Conservation (phyloP, 2,113 vertebrate genomes). For the Lasiurus cinereus region DNA sequence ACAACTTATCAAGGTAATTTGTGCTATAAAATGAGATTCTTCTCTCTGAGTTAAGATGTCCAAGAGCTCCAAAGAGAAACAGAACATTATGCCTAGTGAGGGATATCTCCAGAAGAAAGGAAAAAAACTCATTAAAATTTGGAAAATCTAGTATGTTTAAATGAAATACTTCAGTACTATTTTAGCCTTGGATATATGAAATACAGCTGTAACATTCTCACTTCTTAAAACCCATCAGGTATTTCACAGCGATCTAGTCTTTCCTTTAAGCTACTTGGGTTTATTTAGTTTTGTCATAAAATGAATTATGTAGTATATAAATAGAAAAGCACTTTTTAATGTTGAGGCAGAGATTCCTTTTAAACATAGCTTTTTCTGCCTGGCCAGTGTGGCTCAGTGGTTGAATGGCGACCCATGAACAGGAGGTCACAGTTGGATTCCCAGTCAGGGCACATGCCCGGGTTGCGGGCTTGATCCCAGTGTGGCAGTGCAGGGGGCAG, state of each 20-base stretch:
- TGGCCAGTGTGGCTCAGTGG: too few relatives aligned
- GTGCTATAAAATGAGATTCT: slow-evolving; percentile 41
- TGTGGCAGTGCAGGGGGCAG: too few relatives aligned
- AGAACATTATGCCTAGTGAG: neutral
- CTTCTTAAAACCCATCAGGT: neutral
- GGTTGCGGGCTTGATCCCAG: too few relatives aligned
- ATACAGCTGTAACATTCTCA: neutral
- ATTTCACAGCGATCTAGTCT: neutral
- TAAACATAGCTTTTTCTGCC: neutral
- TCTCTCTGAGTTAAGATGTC: neutral
- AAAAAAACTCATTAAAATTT: slow-evolving; percentile 25
- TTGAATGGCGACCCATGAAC: too few relatives aligned
- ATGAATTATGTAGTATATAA: neutral
- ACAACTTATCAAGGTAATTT: slow-evolving; percentile 1
- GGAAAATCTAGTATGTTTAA: slow-evolving; percentile 32
- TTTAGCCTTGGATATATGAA: neutral
- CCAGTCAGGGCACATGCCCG: too few relatives aligned
- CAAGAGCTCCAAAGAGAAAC: neutral
- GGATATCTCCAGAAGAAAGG: slow-evolving; percentile 35
- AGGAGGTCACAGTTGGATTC: too few relatives aligned
- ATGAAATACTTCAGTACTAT: neutral
- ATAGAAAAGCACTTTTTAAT: slow-evolving; percentile 19
- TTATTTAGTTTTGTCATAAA: neutral
- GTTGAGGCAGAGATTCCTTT: neutral
- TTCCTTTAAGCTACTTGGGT: slow-evolving; percentile 5